These are phyloP conservation scores for Rhynchotus rufescens DNA, from an alignment of 2,797 vertebrate genomes.

Conservation along the genomic window DNA sequence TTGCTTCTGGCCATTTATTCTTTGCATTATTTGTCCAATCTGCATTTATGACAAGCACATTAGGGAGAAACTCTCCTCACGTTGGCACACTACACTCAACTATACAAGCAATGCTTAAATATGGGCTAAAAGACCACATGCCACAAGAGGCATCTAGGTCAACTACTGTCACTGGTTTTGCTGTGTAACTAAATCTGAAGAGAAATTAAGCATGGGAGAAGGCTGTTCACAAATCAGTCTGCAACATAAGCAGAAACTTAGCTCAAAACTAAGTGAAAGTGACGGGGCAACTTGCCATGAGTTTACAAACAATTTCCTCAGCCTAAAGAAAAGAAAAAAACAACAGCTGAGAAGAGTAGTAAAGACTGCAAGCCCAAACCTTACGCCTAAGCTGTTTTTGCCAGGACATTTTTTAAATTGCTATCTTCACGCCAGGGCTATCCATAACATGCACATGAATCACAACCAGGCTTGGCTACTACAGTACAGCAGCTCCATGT, in stretches of 20 bases:
- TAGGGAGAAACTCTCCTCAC: not conserved
- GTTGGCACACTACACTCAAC: not conserved
- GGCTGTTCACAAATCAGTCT: not conserved
- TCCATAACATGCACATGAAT: not conserved
- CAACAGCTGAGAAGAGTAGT: not conserved
- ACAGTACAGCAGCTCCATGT: not conserved
- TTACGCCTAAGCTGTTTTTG: not conserved
- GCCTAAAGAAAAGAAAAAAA: not conserved
- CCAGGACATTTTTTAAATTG: not conserved
- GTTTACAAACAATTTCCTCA: not conserved
- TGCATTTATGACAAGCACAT: slow-evolving; percentile 24
- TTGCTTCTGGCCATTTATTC: slow-evolving; percentile 14
- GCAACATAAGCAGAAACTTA: not conserved
- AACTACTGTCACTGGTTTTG: not conserved
- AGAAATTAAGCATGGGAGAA: not conserved
- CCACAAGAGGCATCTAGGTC: not conserved
- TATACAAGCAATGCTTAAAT: not conserved
- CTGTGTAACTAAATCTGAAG: not conserved
- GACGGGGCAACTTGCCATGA: not conserved
- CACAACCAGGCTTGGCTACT: not conserved
- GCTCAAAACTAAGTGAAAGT: not conserved
- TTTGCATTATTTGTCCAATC: not conserved
- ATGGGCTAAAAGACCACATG: not conserved
- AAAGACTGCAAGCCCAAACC: not conserved
- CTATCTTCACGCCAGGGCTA: not conserved